These are phyloP conservation scores for Athene noctua DNA, from an alignment of 2,113 vertebrate species.

Conservation along the genomic window DNA sequence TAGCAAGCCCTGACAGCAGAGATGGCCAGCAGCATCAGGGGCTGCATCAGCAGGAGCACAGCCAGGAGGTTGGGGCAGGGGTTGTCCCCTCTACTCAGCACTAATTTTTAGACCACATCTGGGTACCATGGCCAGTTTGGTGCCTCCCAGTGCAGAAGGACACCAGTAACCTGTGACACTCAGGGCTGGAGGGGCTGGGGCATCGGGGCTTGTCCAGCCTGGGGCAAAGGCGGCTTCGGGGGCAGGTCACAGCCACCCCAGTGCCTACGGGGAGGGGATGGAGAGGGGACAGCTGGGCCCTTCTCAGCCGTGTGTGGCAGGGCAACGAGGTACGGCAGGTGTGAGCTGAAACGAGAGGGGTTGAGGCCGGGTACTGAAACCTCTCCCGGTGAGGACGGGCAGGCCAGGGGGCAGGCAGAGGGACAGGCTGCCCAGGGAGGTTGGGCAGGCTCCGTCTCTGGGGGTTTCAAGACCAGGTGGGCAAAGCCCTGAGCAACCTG, in stretches of 20 bases:
- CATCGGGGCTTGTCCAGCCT: too few species aligned
- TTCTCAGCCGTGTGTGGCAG: too few species aligned
- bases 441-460: not conserved
- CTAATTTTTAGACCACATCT: accelerated
- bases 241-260: too few species aligned
- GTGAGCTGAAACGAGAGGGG: too few species aligned
- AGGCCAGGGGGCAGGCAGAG: not conserved
- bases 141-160: not conserved
- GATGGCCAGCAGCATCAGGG: accelerated
- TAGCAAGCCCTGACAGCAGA: not conserved
- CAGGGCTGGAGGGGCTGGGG: not conserved
- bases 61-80: accelerated
- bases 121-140: accelerated
- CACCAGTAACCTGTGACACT: accelerated
- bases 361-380: not conserved
- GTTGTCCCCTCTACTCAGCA: not conserved
- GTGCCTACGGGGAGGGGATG: not conserved
- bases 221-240: not conserved
- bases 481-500: not conserved
- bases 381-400: not conserved
- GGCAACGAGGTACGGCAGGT: not conserved
- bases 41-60: not conserved
- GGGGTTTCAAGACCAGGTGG: not conserved
- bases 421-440: not conserved
- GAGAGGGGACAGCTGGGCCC: accelerated